Evolutionary conservation across 35 echinoderm and acorn worm species (phyloP).

Genomic region (Apostichopus californicus): DNA sequence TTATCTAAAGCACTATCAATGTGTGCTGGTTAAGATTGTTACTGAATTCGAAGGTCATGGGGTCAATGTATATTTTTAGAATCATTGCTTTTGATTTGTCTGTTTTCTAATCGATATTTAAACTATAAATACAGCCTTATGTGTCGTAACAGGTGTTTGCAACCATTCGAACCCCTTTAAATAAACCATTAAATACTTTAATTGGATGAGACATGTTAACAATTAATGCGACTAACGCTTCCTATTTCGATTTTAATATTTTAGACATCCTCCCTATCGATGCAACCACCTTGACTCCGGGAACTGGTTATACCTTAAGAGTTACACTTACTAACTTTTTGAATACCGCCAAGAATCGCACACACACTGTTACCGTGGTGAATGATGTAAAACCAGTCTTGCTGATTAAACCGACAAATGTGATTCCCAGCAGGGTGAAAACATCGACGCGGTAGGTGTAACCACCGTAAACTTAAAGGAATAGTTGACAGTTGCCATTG

Average conservation of each 20-base stretch:
- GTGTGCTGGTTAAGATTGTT: too few relatives aligned
- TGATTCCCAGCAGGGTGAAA: constrained; percentile 4
- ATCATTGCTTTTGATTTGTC: too few relatives aligned
- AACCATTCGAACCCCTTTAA: neutral
- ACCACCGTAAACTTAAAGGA: neutral
- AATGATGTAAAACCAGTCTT: constrained; percentile 9
- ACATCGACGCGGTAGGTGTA: neutral
- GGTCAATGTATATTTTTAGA: neutral
- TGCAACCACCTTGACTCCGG: neutral
- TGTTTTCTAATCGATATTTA: too few relatives aligned
- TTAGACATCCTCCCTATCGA: neutral
- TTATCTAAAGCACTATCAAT: too few relatives aligned
- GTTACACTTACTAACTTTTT: neutral
- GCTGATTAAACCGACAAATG: neutral
- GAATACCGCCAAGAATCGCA: too few relatives aligned
- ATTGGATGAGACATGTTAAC: too few relatives aligned
- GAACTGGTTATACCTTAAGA: neutral
- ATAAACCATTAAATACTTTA: neutral
- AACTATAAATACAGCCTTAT: too few relatives aligned
- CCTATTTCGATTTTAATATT: neutral
- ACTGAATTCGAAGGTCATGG: too few relatives aligned
- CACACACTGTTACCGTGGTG: neutral
- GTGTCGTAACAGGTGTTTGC: neutral
- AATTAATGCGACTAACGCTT: too few relatives aligned
- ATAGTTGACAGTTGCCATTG: too few relatives aligned